Evolutionary conservation across 2,888 invertebrate genomes (phyloP), one percentile per base, ranked within the genome.

Genomic region (Elaeidobius kamerunicus): DNA sequence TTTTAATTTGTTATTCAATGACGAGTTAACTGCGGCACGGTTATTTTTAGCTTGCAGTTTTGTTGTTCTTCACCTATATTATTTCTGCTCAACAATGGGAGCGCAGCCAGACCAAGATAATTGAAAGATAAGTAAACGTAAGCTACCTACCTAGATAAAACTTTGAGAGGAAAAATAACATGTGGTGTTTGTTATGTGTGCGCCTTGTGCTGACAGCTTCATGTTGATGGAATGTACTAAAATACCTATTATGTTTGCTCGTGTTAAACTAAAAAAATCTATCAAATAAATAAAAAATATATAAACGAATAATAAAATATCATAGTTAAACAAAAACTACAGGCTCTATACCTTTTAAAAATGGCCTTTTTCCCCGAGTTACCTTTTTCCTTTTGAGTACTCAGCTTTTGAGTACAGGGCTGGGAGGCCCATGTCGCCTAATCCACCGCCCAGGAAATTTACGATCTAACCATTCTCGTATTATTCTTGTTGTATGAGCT

Each of bases 1-100:
- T 36, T 36, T 36, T 36, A 36, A 36, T 36, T 36, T 36, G 36
- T 36, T 36, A 36, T 36, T 36, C 36, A 36, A 36, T 36, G 36
- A 36, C 36, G 36, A 36, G 12, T 16, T 36, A 17, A 43, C 20
- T 17, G 19, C 43, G 7, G 17, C 9, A 41, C 15, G 20, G 34
- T 19, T 43, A 43, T 43, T 43, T 43, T 43, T 43, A 43, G 43
- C 42, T 6, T 1, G 11, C 18, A n/a, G 14, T 43, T 42, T 17
- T 34, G 43, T 34, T 43, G 20, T 43, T 43, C 18, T 14, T 28
- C 16, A 17, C 30, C 18, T 27, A 16, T 23, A 34, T 34, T 34
- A 14, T 34, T 34, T 34, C 15, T 34, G 34, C 12, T 17, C 18
- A 7, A 36, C 36, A 36, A 36, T 36, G 18, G 2, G 36, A 5